Evolutionary conservation across 2,888 invertebrate genomes (phyloP).

Genomic region (Galeruca laticollis): DNA sequence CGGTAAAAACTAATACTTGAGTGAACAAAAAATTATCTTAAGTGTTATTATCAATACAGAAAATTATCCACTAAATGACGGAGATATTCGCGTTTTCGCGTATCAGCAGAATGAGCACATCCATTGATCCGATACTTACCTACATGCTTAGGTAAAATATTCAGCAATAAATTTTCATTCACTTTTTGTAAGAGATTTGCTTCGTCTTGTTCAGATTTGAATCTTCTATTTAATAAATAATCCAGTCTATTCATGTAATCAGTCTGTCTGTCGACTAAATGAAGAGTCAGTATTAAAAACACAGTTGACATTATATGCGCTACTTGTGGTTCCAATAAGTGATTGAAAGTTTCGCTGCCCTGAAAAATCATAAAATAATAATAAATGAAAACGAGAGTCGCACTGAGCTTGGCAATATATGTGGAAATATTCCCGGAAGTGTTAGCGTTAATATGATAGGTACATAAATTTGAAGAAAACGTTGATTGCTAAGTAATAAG

Average conservation of each 20-base stretch:
- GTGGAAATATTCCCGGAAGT: too few species aligned
- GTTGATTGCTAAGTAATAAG: too few species aligned
- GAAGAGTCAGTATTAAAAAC: conserved; percentile 81
- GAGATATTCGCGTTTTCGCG: too few species aligned
- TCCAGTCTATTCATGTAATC: conserved; percentile 92
- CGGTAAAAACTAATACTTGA: too few species aligned
- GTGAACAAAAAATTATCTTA: too few species aligned
- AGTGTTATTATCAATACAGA: too few species aligned
- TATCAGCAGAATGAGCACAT: too few species aligned
- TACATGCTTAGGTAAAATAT: conserved; percentile 93
- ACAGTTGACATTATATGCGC: conserved; percentile 81
- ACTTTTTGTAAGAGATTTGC: conserved; percentile 88
- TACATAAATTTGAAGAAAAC: too few species aligned
- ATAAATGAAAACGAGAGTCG: not conserved
- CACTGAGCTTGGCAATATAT: too few species aligned
- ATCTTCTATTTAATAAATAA: conserved; percentile 81
- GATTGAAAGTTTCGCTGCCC: conserved; percentile 77
- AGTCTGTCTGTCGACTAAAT: conserved; percentile 88
- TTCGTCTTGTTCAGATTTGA: conserved; percentile 84
- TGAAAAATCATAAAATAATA: conserved; percentile 61
- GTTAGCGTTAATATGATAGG: too few species aligned
- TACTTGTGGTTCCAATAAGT: conserved; percentile 75
- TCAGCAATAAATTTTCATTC: conserved; percentile 89
- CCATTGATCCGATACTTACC: conserved; percentile 73
- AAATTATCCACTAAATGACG: too few species aligned